Conservation (phyloP, 2,797 vertebrate species). For the Parauchenoglanis ngamensis region DNA sequence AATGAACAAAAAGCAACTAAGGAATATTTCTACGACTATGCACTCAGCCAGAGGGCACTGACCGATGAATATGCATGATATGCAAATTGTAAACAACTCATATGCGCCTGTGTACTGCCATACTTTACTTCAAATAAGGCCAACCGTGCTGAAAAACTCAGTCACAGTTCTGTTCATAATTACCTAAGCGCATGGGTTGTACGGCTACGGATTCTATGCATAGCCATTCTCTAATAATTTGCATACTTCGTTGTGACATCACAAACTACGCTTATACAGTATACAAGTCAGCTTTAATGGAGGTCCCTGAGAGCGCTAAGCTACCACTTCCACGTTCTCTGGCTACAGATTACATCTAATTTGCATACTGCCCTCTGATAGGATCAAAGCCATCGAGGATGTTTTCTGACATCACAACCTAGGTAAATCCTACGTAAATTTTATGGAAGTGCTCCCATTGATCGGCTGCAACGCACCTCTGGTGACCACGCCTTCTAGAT, state of each 20-base stretch:
- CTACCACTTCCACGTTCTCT: too few species aligned
- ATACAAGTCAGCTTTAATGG: not conserved
- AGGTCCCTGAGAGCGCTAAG: not conserved
- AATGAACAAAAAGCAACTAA: not conserved
- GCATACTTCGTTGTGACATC: not conserved
- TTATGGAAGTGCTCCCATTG: not conserved
- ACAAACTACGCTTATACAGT: not conserved
- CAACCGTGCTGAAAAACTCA: not conserved
- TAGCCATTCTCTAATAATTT: not conserved
- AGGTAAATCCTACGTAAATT: not conserved
- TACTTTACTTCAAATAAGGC: not conserved
- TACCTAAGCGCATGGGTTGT: not conserved
- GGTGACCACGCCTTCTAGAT: constrained; percentile 96
- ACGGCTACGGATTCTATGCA: not conserved
- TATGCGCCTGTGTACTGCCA: not conserved
- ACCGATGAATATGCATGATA: not conserved
- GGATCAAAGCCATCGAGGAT: not conserved
- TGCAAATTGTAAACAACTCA: not conserved
- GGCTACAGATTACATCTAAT: not conserved
- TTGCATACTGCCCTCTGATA: not conserved
- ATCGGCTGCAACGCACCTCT: constrained; percentile 76
- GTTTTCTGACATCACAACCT: not conserved
- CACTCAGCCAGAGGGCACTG: not conserved
- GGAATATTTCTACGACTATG: not conserved
- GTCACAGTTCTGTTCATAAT: not conserved